Conservation (phyloP, 2,888 invertebrate genomes). For the Pachymerium ferrugineum region DNA sequence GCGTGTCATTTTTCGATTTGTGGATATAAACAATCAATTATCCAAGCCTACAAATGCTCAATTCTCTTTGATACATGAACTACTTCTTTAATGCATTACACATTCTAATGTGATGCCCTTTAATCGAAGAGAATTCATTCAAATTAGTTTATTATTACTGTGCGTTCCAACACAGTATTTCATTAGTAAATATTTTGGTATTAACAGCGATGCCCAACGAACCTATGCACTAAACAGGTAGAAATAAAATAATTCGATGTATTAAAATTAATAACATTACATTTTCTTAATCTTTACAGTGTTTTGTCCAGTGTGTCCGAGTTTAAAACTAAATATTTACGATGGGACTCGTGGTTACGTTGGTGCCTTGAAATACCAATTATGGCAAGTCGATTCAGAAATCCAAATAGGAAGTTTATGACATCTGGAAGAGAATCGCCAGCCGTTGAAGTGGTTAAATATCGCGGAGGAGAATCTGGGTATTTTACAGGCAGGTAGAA, state of each 20-base stretch:
- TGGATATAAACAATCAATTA: no score
- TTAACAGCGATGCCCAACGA: conserved; percentile 32
- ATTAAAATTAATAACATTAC: background rate
- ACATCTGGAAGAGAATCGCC: conserved; percentile 46
- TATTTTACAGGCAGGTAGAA: conserved; percentile 44
- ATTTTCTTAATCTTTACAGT: conserved; percentile 25
- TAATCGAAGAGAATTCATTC: conserved; percentile 41
- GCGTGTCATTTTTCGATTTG: background rate
- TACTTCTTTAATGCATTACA: background rate
- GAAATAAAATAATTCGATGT: background rate
- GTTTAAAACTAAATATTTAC: conserved; percentile 43
- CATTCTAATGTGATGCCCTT: conserved; percentile 37
- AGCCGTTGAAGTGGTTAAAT: conserved; percentile 48
- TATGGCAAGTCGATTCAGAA: conserved; percentile 4
- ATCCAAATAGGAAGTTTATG: background rate
- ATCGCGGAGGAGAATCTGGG: conserved; percentile 44
- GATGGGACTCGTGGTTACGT: conserved; percentile 44
- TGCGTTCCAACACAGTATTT: conserved; percentile 48
- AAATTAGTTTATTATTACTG: conserved; percentile 44
- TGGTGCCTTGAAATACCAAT: conserved; percentile 42
- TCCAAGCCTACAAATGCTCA: no score
- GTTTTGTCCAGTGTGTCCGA: conserved; percentile 42
- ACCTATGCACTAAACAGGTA: background rate
- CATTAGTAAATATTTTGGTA: conserved; percentile 42
- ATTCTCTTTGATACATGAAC: no score